Base-by-base conservation (phyloP, 2,888 invertebrate genomes). In the Rotaria socialis region DNA sequence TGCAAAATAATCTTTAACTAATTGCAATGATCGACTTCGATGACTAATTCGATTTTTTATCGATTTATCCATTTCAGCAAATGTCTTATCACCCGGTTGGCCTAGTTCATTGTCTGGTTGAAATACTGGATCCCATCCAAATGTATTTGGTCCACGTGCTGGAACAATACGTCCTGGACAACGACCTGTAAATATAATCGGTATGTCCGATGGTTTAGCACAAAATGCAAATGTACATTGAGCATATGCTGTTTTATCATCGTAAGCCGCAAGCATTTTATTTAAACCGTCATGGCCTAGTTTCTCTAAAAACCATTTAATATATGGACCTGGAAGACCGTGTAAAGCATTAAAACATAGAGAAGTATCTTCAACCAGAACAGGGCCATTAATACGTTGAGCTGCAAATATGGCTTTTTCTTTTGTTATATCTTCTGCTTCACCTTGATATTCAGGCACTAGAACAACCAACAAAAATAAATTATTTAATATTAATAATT, bases 41-140 rank as follows among this genome's bases (percentile, higher is more conserved):
- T 99, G 99, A 0, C 97, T 98, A 89, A 99, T 96, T 90, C 93
- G 92, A 91, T 99, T 97, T 91, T 99, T 99, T 87, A 94, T 93
- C 74, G 93, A 92, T 89, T 94, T 95, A 4, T 94, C 92, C 93
- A 99, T 92, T 92, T 99, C 96, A 0, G 95, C 97, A 91, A 95
- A 99, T 0, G 98, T 99, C 24, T 80, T 22, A 24, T 47, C 8
- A 7, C 10, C n/a, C 22, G 75, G 75, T 24, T 80, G 75, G 2
- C 67, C 67, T 90, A 94, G 91, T 94, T 89, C 88, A 19, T 89
- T 90, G 14, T 90, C 89, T 6, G 91, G 91, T 87, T 91, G 89
- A 89, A 99, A 99, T 89, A 96, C 94, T 6, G 96, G 95, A 92
- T 99, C 99, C 98, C 98, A 99, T 8, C 99, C 99, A 92, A 99